These are phyloP conservation scores for Norana najaformis DNA, from an alignment of 2,888 invertebrate genomes.

Conservation along the genomic window DNA sequence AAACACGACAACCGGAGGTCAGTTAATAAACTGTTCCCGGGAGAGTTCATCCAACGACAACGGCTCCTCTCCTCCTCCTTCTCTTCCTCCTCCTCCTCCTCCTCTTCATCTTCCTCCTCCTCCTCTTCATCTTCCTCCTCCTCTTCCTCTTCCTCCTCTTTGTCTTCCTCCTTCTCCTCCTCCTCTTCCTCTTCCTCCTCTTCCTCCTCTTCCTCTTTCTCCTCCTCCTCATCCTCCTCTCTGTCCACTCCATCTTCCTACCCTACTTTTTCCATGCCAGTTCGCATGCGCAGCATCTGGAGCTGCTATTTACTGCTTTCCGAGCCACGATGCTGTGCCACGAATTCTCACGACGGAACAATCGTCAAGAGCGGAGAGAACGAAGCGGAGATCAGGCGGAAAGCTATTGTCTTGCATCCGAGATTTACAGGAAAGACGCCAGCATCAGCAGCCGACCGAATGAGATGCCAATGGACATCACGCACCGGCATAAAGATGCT, in stretches of 20 bases:
- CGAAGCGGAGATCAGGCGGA: neutral
- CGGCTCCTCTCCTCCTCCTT: neutral
- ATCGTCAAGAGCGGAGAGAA: neutral
- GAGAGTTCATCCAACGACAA: neutral
- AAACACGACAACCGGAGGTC: neutral
- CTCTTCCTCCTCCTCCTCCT: neutral
- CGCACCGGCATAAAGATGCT: neutral
- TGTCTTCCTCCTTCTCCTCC: neutral
- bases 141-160: too few species aligned
- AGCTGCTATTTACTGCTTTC: neutral
- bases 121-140: neutral
- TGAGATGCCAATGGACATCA: neutral
- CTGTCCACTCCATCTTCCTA: too few species aligned
- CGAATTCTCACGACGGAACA: neutral
- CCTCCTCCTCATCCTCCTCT: neutral
- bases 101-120: neutral
- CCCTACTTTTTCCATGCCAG: neutral
- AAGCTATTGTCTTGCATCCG: neutral
- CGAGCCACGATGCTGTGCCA: neutral
- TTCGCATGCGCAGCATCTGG: neutral
- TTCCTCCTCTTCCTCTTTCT: neutral
- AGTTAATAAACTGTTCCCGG: neutral
- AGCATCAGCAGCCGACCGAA: slow-evolving; percentile 5
- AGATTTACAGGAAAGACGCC: neutral
- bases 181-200: too few species aligned